Evolutionary conservation across 2,888 invertebrate species (phyloP).

Genomic region (Blastobasis lacticolella): DNA sequence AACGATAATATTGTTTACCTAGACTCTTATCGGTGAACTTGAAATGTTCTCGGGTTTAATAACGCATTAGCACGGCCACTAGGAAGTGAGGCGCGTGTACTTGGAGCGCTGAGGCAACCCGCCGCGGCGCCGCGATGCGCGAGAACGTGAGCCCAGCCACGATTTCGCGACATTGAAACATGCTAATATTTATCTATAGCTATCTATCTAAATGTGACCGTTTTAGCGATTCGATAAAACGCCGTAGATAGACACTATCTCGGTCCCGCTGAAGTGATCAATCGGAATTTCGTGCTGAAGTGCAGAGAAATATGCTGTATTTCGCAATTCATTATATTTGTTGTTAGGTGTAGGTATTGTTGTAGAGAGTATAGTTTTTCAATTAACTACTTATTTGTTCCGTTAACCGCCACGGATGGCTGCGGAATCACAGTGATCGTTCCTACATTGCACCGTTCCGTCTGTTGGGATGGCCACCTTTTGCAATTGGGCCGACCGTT

Average conservation of each 20-base stretch:
- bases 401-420: neutral
- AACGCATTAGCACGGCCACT: constrained; percentile 40
- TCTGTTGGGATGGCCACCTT: constrained; percentile 22
- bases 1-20: constrained; percentile 46
- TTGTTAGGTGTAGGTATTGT: too few species aligned
- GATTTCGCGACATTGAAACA: constrained; percentile 21
- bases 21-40: constrained; percentile 56
- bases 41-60: constrained; percentile 49
- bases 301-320: too few species aligned
- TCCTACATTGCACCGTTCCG: neutral
- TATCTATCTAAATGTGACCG: too few species aligned
- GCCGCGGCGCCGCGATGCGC: too few species aligned
- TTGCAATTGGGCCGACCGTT: constrained; percentile 64
- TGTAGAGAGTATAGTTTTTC: neutral
- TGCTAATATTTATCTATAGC: neutral
- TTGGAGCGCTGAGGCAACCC: too few species aligned
- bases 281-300: too few species aligned
- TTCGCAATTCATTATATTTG: too few species aligned
- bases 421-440: too few species aligned
- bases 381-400: neutral
- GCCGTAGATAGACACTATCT: too few species aligned
- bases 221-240: too few species aligned
- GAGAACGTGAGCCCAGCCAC: constrained; percentile 23
- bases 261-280: too few species aligned
- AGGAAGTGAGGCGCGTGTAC: constrained; percentile 43